Evolutionary conservation across 1,140 invertebrate genomes (phyloP).

Genomic region (Nasonia vitripennis): DNA sequence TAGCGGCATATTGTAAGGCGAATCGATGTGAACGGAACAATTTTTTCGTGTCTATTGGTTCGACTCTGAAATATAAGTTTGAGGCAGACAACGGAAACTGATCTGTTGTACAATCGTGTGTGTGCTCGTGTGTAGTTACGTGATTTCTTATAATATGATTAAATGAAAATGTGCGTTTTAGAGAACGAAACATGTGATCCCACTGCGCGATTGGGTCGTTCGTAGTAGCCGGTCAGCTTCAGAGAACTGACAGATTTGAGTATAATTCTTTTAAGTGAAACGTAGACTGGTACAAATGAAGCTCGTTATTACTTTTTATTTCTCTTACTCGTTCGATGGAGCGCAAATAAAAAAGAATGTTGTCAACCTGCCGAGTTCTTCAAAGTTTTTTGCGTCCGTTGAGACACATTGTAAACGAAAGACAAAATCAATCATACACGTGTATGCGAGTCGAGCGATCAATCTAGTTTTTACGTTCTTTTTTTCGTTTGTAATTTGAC

Average conservation of each 20-base stretch:
- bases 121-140: slow-evolving; percentile 36
- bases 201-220: slow-evolving; percentile 11
- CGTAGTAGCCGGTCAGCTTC: slow-evolving; percentile 18
- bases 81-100: slow-evolving; percentile 1
- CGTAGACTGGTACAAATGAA: slow-evolving; percentile 12
- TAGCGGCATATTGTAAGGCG: slow-evolving; percentile 22
- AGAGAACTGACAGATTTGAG: slow-evolving; percentile 11
- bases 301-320: neutral
- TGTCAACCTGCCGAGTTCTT: neutral
- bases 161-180: slow-evolving; percentile 10
- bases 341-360: slow-evolving; percentile 21
- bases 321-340: neutral
- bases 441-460: slow-evolving; percentile 18
- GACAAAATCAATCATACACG: neutral
- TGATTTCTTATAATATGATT: slow-evolving; percentile 33
- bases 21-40: neutral
- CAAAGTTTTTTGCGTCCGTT: slow-evolving; percentile 17
- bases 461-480: slow-evolving; percentile 1
- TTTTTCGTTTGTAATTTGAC: neutral
- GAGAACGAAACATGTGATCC: slow-evolving; percentile 20
- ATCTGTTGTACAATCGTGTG: slow-evolving; percentile 32
- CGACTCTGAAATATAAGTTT: slow-evolving; percentile 23
- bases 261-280: slow-evolving; percentile 19
- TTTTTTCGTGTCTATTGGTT: slow-evolving; percentile 5
- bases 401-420: slow-evolving; percentile 1